Evolutionary conservation across 1,140 invertebrate species (phyloP), one percentile per base, ranked within the genome.

Genomic region (Aphidius gifuensis): DNA sequence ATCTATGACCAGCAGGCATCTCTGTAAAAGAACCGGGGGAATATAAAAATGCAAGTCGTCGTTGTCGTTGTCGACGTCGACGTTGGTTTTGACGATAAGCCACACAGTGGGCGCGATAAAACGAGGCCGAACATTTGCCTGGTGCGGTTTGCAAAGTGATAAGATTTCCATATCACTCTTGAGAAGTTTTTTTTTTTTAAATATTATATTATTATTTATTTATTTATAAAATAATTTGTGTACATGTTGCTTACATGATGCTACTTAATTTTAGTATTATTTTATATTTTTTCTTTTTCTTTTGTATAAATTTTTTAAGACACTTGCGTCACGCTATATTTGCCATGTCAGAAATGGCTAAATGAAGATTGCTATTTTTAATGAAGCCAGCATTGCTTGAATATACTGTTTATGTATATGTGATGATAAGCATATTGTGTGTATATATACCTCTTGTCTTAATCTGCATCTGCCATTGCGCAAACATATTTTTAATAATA

Each of bases 281-380:
- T 23, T n/a, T n/a, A n/a, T 23, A 23, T 23, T 23, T 23, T 23
- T 23, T 23, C 3, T 23, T 23, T n/a, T n/a, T n/a, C n/a, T n/a
- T n/a, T n/a, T n/a, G n/a, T n/a, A n/a, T n/a, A n/a, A 23, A 23
- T 23, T 23, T 23, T 23, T 23, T 2, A 23, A 23, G 3, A 23
- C 23, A 23, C 23, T 23, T 23, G 1, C 1, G 3, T 23, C 23
- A 23, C 23, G 23, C 23, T 23, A 23, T 23, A 23, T 23, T 23
- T 23, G 23, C 23, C 23, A 23, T 23, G 23, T 23, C 3, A 23
- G 3, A 23, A 23, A 23, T 23, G 1, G 3, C 1, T 23, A 69
- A 72, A 76, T 73, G 72, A 71, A 76, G 73, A 79, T 76, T 76
- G 74, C 74, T 77, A 70, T 77, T 77, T 79, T 77, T 77, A 75